A percentile compares a stretch with the other conserved stretches of the same genome.
Evolutionary conservation across 2,888 invertebrate genomes (phyloP).

Genomic region (Caenorhabditis sp.): DNA sequence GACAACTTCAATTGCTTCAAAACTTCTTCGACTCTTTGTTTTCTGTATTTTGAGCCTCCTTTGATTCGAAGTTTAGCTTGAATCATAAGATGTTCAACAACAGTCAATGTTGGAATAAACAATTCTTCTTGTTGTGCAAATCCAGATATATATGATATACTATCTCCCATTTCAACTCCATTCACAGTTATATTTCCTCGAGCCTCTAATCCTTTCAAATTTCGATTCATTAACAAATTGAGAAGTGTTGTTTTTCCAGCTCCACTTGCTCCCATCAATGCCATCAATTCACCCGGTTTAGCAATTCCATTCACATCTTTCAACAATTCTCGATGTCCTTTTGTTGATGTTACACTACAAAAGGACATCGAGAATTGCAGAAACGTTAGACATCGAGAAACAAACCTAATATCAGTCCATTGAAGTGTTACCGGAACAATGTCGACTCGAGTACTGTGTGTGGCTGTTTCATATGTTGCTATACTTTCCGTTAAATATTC

Average conservation of each 20-base stretch:
- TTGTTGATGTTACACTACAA: conserved; percentile 23
- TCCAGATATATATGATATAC: neutral
- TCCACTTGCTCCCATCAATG: conserved; percentile 74
- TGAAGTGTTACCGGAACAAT: conserved; percentile 32
- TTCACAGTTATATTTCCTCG: conserved; percentile 62
- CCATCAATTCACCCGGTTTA: conserved; percentile 31
- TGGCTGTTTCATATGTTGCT: conserved; percentile 8
- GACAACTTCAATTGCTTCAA: conserved; percentile 84
- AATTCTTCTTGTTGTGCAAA: conserved; percentile 20
- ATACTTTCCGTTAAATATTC: neutral
- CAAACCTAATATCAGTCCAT: no score
- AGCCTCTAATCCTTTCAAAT: conserved; percentile 60
- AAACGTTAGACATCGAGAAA: no score
- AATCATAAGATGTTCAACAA: conserved; percentile 65
- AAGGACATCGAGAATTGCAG: neutral
- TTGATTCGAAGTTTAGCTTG: conserved; percentile 48
- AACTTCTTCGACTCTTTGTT: conserved; percentile 71
- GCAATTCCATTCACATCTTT: conserved; percentile 32
- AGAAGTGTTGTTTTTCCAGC: conserved; percentile 93
- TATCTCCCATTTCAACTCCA: conserved; percentile 18
- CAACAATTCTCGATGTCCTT: conserved; percentile 28
- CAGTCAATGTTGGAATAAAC: neutral
- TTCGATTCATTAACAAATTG: conserved; percentile 79
- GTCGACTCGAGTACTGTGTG: conserved; percentile 22
- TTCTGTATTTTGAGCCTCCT: conserved; percentile 9